These are phyloP conservation scores for Pseudomyrmex gracilis DNA, from an alignment of 1,140 invertebrate genomes.

Conservation along the genomic window DNA sequence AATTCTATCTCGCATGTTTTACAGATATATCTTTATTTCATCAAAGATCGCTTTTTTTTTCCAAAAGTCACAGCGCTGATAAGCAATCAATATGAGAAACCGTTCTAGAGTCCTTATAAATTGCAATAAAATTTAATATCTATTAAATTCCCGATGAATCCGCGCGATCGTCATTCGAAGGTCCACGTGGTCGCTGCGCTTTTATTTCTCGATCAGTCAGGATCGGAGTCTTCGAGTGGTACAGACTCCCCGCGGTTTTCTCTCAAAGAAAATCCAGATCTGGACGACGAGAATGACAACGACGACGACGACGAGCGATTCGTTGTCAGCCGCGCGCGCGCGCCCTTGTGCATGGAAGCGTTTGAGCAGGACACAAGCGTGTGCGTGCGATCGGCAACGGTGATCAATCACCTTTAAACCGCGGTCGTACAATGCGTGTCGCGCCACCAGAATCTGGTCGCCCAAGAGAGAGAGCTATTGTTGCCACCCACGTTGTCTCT, in stretches of 20 bases:
- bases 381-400: conserved; percentile 68
- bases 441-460: conserved; percentile 75
- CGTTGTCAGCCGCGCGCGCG: conserved; percentile 63
- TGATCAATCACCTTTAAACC: conserved; percentile 77
- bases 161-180: background rate
- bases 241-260: conserved; percentile 64
- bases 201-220: conserved; percentile 67
- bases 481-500: conserved; percentile 80
- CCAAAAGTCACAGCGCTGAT: background rate
- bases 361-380: conserved; percentile 61
- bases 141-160: conserved; percentile 17
- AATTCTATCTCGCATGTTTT: background rate
- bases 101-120: conserved; percentile 21
- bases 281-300: conserved; percentile 37
- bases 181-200: conserved; percentile 13
- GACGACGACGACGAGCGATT: conserved; percentile 63
- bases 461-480: conserved; percentile 77
- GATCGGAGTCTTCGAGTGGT: conserved; percentile 57
- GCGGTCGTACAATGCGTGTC: conserved; percentile 74
- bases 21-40: background rate
- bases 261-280: conserved; percentile 72
- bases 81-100: conserved; percentile 13
- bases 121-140: conserved; percentile 40
- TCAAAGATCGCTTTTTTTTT: background rate
- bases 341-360: conserved; percentile 39